These are phyloP conservation scores for Watersipora subatra DNA, from an alignment of 1,140 invertebrate genomes.

Conservation along the genomic window DNA sequence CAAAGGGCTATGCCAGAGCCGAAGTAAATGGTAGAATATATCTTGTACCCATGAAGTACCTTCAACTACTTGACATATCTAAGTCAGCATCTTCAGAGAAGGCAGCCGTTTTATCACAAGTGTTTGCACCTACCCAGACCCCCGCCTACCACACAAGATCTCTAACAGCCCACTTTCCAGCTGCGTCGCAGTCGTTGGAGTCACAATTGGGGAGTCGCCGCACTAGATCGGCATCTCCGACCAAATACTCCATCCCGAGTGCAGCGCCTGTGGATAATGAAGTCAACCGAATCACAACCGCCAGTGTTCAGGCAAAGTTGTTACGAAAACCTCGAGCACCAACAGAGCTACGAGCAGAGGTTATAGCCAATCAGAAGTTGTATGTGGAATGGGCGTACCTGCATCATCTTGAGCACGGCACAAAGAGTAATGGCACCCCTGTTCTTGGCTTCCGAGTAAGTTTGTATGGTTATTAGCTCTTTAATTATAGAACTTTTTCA, in stretches of 20 bases:
- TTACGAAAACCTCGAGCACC: not conserved
- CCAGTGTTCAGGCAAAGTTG: not conserved
- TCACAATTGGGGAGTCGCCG: not conserved
- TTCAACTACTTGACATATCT: conserved; percentile 12
- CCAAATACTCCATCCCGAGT: not conserved
- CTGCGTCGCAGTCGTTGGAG: not conserved
- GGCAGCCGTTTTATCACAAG: not conserved
- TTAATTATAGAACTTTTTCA: too few relatives aligned
- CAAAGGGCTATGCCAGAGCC: conserved; percentile 25
- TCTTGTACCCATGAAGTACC: conserved; percentile 25
- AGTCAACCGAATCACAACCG: not conserved
- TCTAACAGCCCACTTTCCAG: not conserved
- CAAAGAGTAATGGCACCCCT: not conserved
- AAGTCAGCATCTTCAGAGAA: not conserved
- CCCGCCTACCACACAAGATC: not conserved
- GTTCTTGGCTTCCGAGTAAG: not conserved
- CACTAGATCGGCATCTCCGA: not conserved
- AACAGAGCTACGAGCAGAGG: not conserved
- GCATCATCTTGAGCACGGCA: not conserved
- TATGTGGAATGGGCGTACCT: not conserved
- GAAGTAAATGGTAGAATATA: conserved; percentile 21
- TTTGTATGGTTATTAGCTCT: not conserved
- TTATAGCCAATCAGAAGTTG: not conserved
- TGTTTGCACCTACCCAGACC: not conserved
- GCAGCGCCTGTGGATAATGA: not conserved